Base-by-base conservation (phyloP, 2,797 vertebrate species). In the Hypotaenidia okinawae region DNA sequence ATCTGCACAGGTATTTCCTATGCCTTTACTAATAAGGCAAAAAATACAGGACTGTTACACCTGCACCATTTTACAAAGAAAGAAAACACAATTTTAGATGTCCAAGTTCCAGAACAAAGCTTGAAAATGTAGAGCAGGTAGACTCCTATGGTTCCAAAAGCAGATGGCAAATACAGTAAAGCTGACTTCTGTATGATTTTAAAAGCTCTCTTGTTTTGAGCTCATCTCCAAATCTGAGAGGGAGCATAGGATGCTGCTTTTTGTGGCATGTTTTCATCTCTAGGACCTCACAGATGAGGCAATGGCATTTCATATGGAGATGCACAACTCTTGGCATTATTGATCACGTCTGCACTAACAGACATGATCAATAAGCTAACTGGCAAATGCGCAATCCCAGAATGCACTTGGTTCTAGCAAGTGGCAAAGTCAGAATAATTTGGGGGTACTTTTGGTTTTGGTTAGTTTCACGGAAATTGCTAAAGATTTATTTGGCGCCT, bases 321-420 rank as follows among this genome's bases (percentile, higher is more conserved):
- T 79, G 45, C 23, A 67, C 32, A 85, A 74, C 70, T 86, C 64
- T 78, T 83, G 59, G 30, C 32, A 1, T 55, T 95, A 94, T 95
- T 89, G 94, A 96, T 94, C 67, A 58, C 0, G 69, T 96, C 95
- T 95, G 70, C 73, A 39, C 30, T 81, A 66, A 79, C 81, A 92
- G 91, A 95, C 77, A 1, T 25, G 43, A 90, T 94, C 90, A 59
- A 94, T 95, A 92, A 66, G 3, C 27, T 82, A 82, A 89, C 32
- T 69, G 72, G 57, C 17, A 87, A 90, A 84, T 80, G 28, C 10
- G 22, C 32, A 69, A 13, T 84, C 47, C 52, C 61, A 89, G 41
- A 9, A 79, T 87, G 11, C n/a, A 76, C 43, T 68, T 68, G 30
- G 6, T 35, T 88, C 90, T 78, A 87, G 22, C 68, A 75, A 54